Evolutionary conservation across 2,797 vertebrate species (phyloP).

Genomic region (Anguilla anguilla): DNA sequence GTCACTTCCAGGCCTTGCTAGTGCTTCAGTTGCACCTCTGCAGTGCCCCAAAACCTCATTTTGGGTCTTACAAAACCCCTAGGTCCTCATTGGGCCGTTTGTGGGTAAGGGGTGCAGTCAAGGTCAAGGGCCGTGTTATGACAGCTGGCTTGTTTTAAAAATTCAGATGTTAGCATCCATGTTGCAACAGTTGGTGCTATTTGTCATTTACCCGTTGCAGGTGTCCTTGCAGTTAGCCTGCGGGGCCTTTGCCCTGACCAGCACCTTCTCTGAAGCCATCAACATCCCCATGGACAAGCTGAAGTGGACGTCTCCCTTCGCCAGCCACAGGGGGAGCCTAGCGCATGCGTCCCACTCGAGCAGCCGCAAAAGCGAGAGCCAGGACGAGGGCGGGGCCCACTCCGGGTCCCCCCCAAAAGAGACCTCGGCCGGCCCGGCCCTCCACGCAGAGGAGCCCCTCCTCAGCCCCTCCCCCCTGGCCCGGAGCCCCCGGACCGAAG

Average conservation of each 20-base stretch:
- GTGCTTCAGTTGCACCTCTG: background rate
- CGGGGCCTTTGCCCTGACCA: conserved; percentile 84
- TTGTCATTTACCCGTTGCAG: conserved; percentile 60
- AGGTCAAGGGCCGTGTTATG: background rate
- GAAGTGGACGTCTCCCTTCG: conserved; percentile 91
- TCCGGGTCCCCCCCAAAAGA: background rate
- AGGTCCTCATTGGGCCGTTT: background rate
- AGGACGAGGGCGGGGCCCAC: fast-evolving
- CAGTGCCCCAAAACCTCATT: background rate
- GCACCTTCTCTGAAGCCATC: conserved; percentile 79
- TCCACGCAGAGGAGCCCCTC: conserved; percentile 45
- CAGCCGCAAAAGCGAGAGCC: conserved; percentile 57
- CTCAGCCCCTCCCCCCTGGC: conserved; percentile 46
- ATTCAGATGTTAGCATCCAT: background rate
- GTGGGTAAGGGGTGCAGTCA: background rate
- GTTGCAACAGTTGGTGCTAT: background rate
- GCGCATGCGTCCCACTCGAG: conserved; percentile 70
- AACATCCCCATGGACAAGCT: conserved; percentile 92
- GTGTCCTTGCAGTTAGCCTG: conserved; percentile 88
- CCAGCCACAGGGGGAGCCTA: conserved; percentile 82
- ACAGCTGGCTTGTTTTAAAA: background rate
- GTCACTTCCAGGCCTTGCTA: background rate
- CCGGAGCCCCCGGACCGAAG: conserved; percentile 44
- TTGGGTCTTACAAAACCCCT: background rate
- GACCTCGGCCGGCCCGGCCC: conserved; percentile 1